Evolutionary conservation across 2,113 vertebrate species (phyloP).

Genomic region (Barnardius zonarius): DNA sequence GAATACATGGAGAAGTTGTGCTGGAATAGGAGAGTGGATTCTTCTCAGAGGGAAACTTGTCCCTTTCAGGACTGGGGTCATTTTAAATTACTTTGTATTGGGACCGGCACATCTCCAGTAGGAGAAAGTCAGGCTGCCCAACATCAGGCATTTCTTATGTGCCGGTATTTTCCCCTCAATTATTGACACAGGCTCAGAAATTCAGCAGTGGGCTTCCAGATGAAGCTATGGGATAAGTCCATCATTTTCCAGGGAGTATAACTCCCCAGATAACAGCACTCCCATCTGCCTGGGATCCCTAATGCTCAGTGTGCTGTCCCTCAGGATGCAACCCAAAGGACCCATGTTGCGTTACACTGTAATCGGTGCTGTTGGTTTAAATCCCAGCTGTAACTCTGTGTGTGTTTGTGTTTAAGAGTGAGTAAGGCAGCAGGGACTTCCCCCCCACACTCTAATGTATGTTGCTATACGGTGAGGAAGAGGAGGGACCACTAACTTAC

Average conservation of each 20-base stretch:
- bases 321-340: background rate
- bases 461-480: background rate
- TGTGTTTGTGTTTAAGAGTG: background rate
- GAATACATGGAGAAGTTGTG: rapidly evolving
- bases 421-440: background rate
- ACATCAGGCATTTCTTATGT: background rate
- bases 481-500: background rate
- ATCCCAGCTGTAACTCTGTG: background rate
- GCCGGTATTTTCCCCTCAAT: background rate
- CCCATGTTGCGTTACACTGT: rapidly evolving
- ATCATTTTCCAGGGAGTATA: rapidly evolving
- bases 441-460: background rate
- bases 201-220: background rate
- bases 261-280: background rate
- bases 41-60: background rate
- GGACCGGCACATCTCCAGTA: too few relatives aligned
- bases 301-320: too few relatives aligned
- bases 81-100: background rate
- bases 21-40: background rate
- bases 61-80: background rate
- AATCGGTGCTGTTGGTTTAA: background rate
- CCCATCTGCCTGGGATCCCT: rapidly evolving
- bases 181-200: background rate
- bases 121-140: background rate
- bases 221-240: background rate